Evolutionary conservation across 2,797 vertebrate genomes (phyloP), one percentile per base, ranked within the genome.

Genomic region (Arctocebus calabarensis): DNA sequence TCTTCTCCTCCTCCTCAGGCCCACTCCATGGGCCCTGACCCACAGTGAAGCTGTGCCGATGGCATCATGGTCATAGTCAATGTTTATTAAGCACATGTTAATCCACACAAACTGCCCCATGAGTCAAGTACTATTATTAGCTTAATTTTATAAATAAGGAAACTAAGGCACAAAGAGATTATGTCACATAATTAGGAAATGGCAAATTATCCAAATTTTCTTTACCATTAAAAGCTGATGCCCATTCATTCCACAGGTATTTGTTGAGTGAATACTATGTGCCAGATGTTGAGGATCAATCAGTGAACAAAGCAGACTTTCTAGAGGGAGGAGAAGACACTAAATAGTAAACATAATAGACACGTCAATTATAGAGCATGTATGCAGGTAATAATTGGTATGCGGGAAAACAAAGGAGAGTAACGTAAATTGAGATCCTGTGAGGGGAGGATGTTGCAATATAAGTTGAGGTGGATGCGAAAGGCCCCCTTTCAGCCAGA

Each of bases 81-180:
- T 64, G 8, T 43, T 64, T 48, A 13, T 16, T 74, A 88, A 85
- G 23, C 75, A 52, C 43, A 22, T 22, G 8, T 12, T 29, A 61
- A 77, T 55, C 25, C 48, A 40, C 59, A 48, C 20, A 34, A 27
- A 27, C 8, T 78, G 25, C 27, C 29, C 57, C 19, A 34, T 61
- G 43, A 90, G 27, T 66, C 68, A 86, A 82, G 32, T 81, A 40
- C 40, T 66, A 70, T 87, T 59, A 73, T 75, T 90, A 92, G 62
- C 48, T 90, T 96, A 70, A 64, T 71, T 86, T 90, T 45, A 68
- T 57, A 95, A 87, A 88, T 29, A 74, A 81, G 45, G 77, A 77
- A 94, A 95, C 45, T 13, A 40, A 91, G 91, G 68, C 59, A 88
- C 32, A 68, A 86, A 92, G 37, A 59, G 13, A 27, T 83, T 81